Percentiles rank a stretch among this genome's conserved stretches.
Evolutionary conservation across 2,888 invertebrate genomes (phyloP).

Genomic region (Oligia latruncula): DNA sequence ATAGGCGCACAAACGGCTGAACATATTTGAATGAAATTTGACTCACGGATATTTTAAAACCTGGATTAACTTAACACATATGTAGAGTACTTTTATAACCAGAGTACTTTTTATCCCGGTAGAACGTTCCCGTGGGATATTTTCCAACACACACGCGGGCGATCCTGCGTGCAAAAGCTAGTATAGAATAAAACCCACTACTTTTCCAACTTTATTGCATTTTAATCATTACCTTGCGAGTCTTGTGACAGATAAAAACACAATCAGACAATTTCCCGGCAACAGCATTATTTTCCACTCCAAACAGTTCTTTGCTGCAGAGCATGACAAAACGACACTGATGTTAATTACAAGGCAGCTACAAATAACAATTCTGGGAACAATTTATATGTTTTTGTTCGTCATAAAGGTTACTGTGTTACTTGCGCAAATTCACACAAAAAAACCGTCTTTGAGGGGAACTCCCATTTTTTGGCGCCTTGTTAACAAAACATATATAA

Average conservation of each 20-base stretch:
- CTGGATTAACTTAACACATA: background rate
- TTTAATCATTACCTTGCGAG: constrained; percentile 18
- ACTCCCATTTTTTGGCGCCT: constrained; percentile 12
- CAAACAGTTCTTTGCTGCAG: constrained; percentile 11
- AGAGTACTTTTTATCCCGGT: background rate
- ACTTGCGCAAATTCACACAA: constrained; percentile 23
- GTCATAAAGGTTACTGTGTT: constrained; percentile 18
- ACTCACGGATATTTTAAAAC: background rate
- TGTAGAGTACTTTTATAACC: background rate
- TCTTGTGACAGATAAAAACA: constrained; percentile 23
- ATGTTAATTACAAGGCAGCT: constrained; percentile 32
- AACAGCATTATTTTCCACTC: constrained; percentile 9
- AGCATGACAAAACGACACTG: constrained; percentile 30
- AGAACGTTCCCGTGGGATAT: background rate
- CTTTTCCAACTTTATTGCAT: constrained; percentile 1
- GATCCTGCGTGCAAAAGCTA: background rate
- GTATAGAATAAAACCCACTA: background rate
- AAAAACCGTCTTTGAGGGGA: constrained; percentile 26
- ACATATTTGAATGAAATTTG: background rate
- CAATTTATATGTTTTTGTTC: constrained; percentile 38
- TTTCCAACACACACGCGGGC: background rate
- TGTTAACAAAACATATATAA: constrained; percentile 7
- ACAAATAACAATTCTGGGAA: constrained; percentile 61
- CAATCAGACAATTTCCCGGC: constrained; percentile 29
- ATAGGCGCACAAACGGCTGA: background rate